Percentiles rank a stretch among this genome's conserved stretches.
Evolutionary conservation across 2,113 vertebrate species (phyloP).

Genomic region (Theristicus caerulescens): DNA sequence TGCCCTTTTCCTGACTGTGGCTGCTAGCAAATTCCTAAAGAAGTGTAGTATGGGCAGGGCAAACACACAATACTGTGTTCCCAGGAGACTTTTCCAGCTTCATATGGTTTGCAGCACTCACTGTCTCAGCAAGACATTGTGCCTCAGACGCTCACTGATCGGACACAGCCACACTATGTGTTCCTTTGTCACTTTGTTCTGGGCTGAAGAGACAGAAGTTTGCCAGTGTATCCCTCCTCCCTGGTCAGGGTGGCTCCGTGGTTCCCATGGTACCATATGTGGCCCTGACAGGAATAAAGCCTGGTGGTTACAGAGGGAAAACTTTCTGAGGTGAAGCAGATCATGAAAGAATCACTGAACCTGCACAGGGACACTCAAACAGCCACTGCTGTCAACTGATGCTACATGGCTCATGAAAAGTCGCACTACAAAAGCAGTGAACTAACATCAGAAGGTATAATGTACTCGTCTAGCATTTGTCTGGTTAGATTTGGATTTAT

Average conservation of each 20-base stretch:
- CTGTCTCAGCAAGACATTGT: not conserved
- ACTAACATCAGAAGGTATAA: not conserved
- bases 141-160: not conserved
- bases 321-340: not conserved
- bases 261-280: not conserved
- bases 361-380: fast-evolving
- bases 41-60: not conserved
- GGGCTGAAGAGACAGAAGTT: not conserved
- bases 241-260: not conserved
- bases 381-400: not conserved
- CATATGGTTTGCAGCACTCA: not conserved
- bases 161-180: not conserved
- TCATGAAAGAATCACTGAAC: not conserved
- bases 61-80: not conserved
- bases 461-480: not conserved
- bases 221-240: not conserved
- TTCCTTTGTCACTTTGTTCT: not conserved
- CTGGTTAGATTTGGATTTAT: not conserved
- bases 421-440: not conserved
- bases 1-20: not conserved
- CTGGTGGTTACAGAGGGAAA: not conserved
- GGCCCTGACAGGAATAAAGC: not conserved
- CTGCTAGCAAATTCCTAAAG: not conserved
- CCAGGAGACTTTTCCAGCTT: not conserved
- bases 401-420: not conserved